A percentile compares a stretch with the other conserved stretches of the same genome.
These are phyloP conservation scores for Alloplasta piceator DNA, from an alignment of 2,888 invertebrate species.

Conservation along the genomic window DNA sequence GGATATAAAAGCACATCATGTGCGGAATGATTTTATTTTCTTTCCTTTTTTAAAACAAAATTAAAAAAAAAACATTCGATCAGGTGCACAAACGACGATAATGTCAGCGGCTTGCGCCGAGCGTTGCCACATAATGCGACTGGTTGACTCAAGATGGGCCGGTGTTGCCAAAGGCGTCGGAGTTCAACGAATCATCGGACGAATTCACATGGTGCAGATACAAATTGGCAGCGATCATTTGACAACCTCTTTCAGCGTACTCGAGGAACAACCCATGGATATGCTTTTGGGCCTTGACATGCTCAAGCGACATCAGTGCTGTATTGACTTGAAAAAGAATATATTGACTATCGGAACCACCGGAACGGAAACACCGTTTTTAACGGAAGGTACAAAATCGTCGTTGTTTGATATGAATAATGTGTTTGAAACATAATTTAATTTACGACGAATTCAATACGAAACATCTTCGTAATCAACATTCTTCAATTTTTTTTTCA, in stretches of 20 bases:
- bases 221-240: constrained; percentile 97
- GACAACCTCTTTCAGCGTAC: constrained; percentile 97
- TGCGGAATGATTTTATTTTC: constrained; percentile 13
- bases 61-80: constrained; percentile 34
- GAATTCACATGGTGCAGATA: constrained; percentile 98
- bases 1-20: neutral
- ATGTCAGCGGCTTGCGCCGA: constrained; percentile 99
- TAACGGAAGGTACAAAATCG: constrained; percentile 88
- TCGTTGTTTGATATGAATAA: neutral
- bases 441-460: neutral
- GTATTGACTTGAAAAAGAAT: constrained; percentile 95
- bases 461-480: neutral
- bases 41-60: constrained; percentile 13
- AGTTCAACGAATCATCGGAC: constrained; percentile 96
- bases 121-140: constrained; percentile 95
- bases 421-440: constrained; percentile 1
- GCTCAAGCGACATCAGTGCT: constrained; percentile 98
- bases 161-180: constrained; percentile 99
- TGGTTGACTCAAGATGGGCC: constrained; percentile 96
- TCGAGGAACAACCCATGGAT: constrained; percentile 99
- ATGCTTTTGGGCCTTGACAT: constrained; percentile 99
- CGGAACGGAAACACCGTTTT: constrained; percentile 94
- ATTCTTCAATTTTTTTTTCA: constrained; percentile 50
- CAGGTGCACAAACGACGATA: constrained; percentile 97
- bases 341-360: constrained; percentile 97